phyloP scores from a whole-genome alignment of 1,140 invertebrate species.

The Orius insidiosus region DNA sequence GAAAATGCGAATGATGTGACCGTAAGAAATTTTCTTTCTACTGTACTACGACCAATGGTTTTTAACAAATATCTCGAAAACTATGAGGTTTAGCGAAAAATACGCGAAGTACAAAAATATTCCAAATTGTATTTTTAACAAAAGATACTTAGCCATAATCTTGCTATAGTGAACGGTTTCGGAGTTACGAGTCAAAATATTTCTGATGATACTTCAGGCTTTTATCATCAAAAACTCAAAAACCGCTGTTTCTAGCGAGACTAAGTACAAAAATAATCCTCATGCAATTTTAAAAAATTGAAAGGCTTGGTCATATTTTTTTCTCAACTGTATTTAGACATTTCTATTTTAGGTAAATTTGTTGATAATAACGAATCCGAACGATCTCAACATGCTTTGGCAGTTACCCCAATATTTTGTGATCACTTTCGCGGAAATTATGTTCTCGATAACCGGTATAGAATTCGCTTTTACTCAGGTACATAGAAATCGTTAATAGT shows the following conservation, averaged over 20 bases:
- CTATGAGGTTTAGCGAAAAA: too few relatives aligned
- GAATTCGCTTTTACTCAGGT: slow-evolving; percentile 47
- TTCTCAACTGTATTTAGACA: not conserved
- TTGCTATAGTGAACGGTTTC: too few relatives aligned
- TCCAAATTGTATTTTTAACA: too few relatives aligned
- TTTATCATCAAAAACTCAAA: too few relatives aligned
- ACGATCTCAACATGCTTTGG: slow-evolving; percentile 35
- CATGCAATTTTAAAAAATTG: not conserved
- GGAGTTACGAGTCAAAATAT: too few relatives aligned
- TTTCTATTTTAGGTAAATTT: not conserved
- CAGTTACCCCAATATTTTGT: slow-evolving; percentile 46
- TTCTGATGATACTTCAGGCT: too few relatives aligned
- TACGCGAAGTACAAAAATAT: too few relatives aligned
- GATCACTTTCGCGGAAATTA: slow-evolving; percentile 44
- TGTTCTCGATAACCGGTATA: slow-evolving; percentile 57
- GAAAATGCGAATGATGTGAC: slow-evolving; percentile 7
- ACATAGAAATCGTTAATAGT: slow-evolving; percentile 29
- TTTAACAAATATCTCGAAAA: too few relatives aligned
- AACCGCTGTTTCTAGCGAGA: too few relatives aligned
- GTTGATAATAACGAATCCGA: slow-evolving; percentile 24
- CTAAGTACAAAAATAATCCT: too few relatives aligned
- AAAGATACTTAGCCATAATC: too few relatives aligned
- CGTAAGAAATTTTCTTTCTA: too few relatives aligned
- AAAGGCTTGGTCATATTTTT: not conserved
- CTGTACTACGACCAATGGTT: not conserved